These are phyloP conservation scores for Notodonta ziczac DNA, from an alignment of 2,888 invertebrate genomes.

Conservation along the genomic window DNA sequence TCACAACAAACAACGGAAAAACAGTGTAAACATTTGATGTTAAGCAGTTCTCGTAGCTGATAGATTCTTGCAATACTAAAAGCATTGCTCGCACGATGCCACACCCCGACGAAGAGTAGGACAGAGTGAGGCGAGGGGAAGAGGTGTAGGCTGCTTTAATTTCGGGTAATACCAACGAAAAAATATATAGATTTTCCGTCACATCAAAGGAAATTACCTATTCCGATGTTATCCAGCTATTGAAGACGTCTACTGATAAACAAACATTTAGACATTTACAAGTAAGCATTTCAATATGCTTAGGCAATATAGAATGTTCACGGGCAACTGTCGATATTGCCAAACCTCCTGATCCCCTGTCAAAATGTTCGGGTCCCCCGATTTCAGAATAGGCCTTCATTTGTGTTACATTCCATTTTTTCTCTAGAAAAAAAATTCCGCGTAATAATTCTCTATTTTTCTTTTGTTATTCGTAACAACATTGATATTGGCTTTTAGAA, in stretches of 20 bases:
- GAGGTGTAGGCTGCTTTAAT: too few relatives aligned
- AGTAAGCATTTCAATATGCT: constrained; percentile 41
- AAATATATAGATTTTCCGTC: too few relatives aligned
- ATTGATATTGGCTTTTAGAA: constrained; percentile 2
- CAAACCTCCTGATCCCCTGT: constrained; percentile 41
- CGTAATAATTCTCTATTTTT: constrained; percentile 1
- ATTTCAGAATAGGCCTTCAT: constrained; percentile 28
- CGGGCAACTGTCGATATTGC: constrained; percentile 57
- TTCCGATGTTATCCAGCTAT: neutral
- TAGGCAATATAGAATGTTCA: constrained; percentile 57
- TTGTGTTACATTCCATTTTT: constrained; percentile 8
- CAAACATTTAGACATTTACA: neutral
- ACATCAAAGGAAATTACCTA: too few relatives aligned
- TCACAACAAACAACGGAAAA: too few relatives aligned
- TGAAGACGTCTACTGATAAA: neutral
- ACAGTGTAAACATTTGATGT: too few relatives aligned
- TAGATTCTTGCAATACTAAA: too few relatives aligned
- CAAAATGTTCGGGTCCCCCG: constrained; percentile 20
- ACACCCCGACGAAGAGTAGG: too few relatives aligned
- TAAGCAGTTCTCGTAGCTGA: too few relatives aligned
- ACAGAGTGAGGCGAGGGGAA: too few relatives aligned
- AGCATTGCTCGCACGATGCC: too few relatives aligned
- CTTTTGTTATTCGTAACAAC: constrained; percentile 3
- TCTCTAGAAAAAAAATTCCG: neutral
- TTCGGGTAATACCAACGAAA: too few relatives aligned